These are phyloP conservation scores for Scomber scombrus DNA, from an alignment of 2,113 vertebrate genomes.

Conservation along the genomic window DNA sequence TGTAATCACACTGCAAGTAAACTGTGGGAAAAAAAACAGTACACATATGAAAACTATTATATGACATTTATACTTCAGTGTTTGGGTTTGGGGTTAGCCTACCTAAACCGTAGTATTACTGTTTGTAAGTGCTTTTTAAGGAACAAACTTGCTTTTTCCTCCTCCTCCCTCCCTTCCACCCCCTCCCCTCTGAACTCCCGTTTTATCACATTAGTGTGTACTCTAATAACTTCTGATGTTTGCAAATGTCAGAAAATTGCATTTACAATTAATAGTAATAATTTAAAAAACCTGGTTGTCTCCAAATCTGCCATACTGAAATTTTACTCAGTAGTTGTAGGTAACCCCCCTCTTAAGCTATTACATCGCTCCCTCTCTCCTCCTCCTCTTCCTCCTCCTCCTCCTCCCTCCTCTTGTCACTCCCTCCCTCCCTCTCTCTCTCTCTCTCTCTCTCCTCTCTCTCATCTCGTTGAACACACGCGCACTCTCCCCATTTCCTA, in stretches of 20 bases:
- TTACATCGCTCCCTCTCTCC: conserved; percentile 53
- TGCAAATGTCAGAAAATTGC: not conserved
- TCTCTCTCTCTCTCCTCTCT: conserved; percentile 41
- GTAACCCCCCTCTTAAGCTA: conserved; percentile 51
- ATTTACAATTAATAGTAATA: too few relatives aligned
- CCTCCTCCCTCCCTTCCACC: not conserved
- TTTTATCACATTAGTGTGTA: conserved; percentile 10
- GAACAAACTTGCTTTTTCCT: not conserved
- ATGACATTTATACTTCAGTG: too few relatives aligned
- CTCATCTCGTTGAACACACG: conserved; percentile 61
- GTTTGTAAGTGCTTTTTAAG: too few relatives aligned
- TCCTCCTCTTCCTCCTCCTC: conserved; percentile 26
- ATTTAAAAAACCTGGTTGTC: not conserved
- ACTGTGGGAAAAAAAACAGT: too few relatives aligned
- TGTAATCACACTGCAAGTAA: too few relatives aligned
- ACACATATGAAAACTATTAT: too few relatives aligned
- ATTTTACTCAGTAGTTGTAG: conserved; percentile 50
- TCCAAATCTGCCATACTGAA: conserved; percentile 14
- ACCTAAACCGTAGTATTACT: too few relatives aligned
- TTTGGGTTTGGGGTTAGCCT: too few relatives aligned
- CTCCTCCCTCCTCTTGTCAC: conserved; percentile 40
- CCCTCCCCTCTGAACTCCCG: not conserved
- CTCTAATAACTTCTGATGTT: not conserved
- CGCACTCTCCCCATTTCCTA: conserved; percentile 63
- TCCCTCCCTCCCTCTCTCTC: conserved; percentile 47